Percentiles rank a stretch among this genome's conserved stretches.
Conservation (phyloP, 2,888 invertebrate genomes). For the Pristionchus japonicus region DNA sequence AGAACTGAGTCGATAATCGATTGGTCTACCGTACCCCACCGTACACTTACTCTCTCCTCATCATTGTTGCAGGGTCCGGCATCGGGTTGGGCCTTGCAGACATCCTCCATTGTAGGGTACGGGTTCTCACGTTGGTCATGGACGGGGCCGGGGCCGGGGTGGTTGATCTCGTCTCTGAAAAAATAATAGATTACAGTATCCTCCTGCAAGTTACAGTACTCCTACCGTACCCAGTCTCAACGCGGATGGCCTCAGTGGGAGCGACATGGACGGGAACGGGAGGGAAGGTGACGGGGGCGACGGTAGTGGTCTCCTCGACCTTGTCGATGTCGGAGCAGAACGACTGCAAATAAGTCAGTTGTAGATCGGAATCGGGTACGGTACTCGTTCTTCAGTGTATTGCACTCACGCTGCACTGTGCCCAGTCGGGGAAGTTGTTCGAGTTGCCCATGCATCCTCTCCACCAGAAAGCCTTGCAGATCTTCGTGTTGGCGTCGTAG, state of each 20-base stretch:
- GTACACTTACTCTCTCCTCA: constrained; percentile 83
- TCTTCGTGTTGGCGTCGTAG: constrained; percentile 69
- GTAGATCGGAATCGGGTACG: background rate
- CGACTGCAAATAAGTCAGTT: constrained; percentile 47
- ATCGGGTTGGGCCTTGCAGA: constrained; percentile 67
- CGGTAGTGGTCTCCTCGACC: constrained; percentile 52
- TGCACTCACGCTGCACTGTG: constrained; percentile 66
- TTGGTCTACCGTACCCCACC: constrained; percentile 81
- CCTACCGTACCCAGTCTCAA: background rate
- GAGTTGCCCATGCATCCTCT: constrained; percentile 73
- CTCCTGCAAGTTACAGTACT: constrained; percentile 24
- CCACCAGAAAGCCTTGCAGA: constrained; percentile 75
- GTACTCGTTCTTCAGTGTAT: background rate
- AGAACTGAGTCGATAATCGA: constrained; percentile 63
- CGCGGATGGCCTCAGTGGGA: background rate
- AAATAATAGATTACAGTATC: too few relatives aligned
- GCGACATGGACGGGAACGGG: background rate
- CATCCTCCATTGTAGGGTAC: constrained; percentile 58
- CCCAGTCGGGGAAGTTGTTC: constrained; percentile 73
- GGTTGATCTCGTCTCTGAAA: background rate
- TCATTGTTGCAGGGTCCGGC: constrained; percentile 87
- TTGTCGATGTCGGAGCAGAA: constrained; percentile 67
- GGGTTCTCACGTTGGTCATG: background rate
- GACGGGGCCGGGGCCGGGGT: background rate
- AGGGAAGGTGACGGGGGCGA: constrained; percentile 53